Base-by-base conservation (phyloP, 2,888 invertebrate genomes). In the Syritta pipiens region DNA sequence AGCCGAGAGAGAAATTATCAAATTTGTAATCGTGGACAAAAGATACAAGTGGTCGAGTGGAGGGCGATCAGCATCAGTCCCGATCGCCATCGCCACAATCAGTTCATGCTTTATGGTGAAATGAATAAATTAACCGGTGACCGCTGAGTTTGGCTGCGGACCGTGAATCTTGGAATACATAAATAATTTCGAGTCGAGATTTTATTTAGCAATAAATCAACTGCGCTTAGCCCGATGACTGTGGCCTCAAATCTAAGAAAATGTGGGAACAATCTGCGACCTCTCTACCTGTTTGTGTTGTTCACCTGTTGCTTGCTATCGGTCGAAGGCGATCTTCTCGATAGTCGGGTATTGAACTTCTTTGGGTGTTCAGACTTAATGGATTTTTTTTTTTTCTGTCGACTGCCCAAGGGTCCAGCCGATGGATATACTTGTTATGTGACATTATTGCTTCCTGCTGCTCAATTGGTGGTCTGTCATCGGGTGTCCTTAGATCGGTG, bases 21-120 rank as follows among this genome's bases (percentile, higher is more conserved):
- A 79, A 79, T 79, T 74, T 79, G 79, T 79, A 74, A 79, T 55
- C 74, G 62, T 44, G 72, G 72, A 62, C 79, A 67, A 74, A 72
- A 57, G 79, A 17, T 51, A 32, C 28, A 22, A 37, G 44, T 28
- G 5, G n/a, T n/a, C n/a, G n/a, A n/a, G n/a, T n/a, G n/a, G n/a
- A n/a, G n/a, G n/a, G 60, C 44, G 46, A 48, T 55, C 48, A 24
- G 24, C 67, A 62, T 72, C 55, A 44, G 60, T n/a, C n/a, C n/a
- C n/a, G n/a, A n/a, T n/a, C n/a, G 48, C 30, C 67, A 60, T 72
- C n/a, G 72, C 72, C 26, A 67, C 77, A 72, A 79, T 79, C 72
- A 72, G 67, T 74, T 79, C 74, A 74, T 55, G 67, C 72, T 79
- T 74, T 79, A 79, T 68, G 55, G 55, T 57, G 55, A 44, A 68